A percentile compares a stretch with the other conserved stretches of the same genome.
Conservation (phyloP, 2,888 invertebrate species). For the Chelonus formosanus region DNA sequence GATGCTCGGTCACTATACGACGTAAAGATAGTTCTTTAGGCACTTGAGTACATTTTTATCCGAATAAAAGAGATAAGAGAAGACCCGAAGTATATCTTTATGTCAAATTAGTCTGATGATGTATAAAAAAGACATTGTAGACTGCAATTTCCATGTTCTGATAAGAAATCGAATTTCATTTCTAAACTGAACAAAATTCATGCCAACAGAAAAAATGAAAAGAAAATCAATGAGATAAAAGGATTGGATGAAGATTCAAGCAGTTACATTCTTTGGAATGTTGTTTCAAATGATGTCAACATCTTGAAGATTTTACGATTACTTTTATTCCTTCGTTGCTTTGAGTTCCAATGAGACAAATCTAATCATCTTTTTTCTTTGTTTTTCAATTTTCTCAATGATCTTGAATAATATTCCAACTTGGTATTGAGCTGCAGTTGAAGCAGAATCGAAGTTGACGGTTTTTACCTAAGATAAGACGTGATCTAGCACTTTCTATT, state of each 20-base stretch:
- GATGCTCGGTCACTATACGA: no score
- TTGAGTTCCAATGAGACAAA: conserved; percentile 4
- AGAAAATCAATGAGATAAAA: conserved; percentile 20
- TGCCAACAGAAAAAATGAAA: conserved; percentile 18
- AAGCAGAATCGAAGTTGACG: conserved; percentile 5
- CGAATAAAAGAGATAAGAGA: conserved; percentile 38
- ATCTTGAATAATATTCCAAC: conserved; percentile 20
- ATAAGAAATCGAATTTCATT: conserved; percentile 14
- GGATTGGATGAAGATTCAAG: conserved; percentile 25
- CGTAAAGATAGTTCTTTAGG: conserved; percentile 37
- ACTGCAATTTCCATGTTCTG: conserved; percentile 15
- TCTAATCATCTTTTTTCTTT: not conserved
- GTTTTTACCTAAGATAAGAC: conserved; percentile 34
- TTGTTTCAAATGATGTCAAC: not conserved
- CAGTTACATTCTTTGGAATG: conserved; percentile 26
- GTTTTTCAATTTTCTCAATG: conserved; percentile 5
- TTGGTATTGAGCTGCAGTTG: conserved; percentile 21
- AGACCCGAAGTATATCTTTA: conserved; percentile 40
- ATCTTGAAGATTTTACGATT: conserved; percentile 48
- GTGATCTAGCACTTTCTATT: conserved; percentile 33
- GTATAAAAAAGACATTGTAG: conserved; percentile 4
- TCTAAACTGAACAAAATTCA: not conserved
- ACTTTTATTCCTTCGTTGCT: conserved; percentile 45
- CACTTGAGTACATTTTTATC: conserved; percentile 34
- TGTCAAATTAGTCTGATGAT: conserved; percentile 47